Conservation (phyloP, 2,797 vertebrate genomes). For the Distichodus sexfasciatus region DNA sequence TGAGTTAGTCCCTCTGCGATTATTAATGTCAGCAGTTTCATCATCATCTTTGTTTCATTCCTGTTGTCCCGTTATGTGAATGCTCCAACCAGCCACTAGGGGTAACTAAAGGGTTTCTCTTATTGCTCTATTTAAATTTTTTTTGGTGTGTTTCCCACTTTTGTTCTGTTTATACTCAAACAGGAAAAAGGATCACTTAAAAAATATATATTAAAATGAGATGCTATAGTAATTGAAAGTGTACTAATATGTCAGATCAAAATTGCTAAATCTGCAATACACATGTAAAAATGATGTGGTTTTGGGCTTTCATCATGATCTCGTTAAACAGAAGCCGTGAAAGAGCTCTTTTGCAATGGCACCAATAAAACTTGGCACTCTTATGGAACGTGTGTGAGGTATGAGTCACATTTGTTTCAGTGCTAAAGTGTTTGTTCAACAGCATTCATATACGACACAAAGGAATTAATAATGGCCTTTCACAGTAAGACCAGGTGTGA, state of each 20-base stretch:
- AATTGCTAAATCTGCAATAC: no score
- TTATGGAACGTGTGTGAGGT: not conserved
- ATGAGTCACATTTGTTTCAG: not conserved
- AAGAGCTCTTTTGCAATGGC: not conserved
- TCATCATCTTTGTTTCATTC: conserved; percentile 10
- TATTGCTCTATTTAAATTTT: no score
- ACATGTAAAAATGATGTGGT: no score
- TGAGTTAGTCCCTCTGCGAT: not conserved
- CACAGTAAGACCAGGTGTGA: conserved; percentile 18
- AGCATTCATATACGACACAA: not conserved
- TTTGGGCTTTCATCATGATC: no score
- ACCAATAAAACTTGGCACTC: not conserved
- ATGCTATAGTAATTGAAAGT: no score
- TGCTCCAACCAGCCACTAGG: not conserved
- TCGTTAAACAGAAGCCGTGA: no score
- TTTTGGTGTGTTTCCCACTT: no score
- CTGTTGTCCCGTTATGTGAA: no score
- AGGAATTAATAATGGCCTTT: not conserved
- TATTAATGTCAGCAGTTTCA: not conserved
- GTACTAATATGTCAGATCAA: no score
- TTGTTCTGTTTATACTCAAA: no score
- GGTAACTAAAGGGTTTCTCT: not conserved
- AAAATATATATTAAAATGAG: no score
- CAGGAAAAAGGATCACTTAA: no score
- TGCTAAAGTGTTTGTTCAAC: not conserved